Base-by-base conservation (phyloP, 2,797 vertebrate genomes). In the Percopsis omiscomaycus region DNA sequence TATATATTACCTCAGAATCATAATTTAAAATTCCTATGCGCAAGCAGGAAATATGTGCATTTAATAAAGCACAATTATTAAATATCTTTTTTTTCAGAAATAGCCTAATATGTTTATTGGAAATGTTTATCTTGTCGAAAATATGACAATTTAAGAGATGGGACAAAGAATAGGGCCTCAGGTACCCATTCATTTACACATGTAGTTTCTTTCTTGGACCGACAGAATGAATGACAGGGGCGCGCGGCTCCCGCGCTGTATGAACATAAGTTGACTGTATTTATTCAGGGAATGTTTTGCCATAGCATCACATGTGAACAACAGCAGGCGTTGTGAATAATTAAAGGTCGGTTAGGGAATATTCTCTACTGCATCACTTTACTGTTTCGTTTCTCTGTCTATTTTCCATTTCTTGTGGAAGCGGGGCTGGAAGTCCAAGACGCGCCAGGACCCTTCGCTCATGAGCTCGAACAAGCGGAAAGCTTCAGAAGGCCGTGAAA, bases 401-500 rank as follows among this genome's bases (percentile, higher is more conserved):
- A 27, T 71, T 81, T 80, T 80, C 71, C 71, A 76, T 75, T 84
- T 87, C 77, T 83, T 75, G 75, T 66, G 63, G 69, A 75, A 59
- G 14, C 29, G 46, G 71, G 68, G 61, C 77, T 66, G 60, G 62
- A 74, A 63, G 66, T 49, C 61, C 55, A 27, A 12, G 61, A 73
- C 52, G 61, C 27, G 47, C 54, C 53, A 63, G 53, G 71, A 75
- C 49, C 57, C 61, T 54, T 46, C 10, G 62, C 67, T 32, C 59
- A 66, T 32, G 50, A 67, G 59, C 14, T 51, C 71, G 75, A 81
- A 81, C 75, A 75, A 74, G 80, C 79, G 71, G 30, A 55, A 61
- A 68, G 30, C 65, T 44, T 28, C 68, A 44, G 66, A 56, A 54
- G 27, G 65, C 61, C 55, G 53, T 9, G 61, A 74, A 79, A 75